These are phyloP conservation scores for Pongo pygmaeus DNA, from an alignment of 2,113 vertebrate genomes.

Conservation along the genomic window DNA sequence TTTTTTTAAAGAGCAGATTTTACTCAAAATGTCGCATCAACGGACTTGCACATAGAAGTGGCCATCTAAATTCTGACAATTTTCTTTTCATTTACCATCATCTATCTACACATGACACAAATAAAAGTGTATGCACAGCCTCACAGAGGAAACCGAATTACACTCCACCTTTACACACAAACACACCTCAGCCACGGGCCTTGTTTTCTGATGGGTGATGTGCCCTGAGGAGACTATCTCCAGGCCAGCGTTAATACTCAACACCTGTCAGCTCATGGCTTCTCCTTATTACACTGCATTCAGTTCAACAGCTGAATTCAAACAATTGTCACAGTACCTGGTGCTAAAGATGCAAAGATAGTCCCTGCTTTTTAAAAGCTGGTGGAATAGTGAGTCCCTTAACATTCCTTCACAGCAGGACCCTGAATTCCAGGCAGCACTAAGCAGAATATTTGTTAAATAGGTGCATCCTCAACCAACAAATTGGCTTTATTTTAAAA, in stretches of 20 bases:
- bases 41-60: background rate
- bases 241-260: too few species aligned
- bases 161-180: background rate
- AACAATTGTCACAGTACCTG: background rate
- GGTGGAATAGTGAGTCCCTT: background rate
- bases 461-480: background rate
- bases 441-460: background rate
- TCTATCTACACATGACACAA: background rate
- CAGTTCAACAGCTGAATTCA: background rate
- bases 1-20: background rate
- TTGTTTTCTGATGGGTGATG: fast-evolving
- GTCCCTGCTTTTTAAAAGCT: background rate
- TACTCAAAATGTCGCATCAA: background rate
- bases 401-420: background rate
- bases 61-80: background rate
- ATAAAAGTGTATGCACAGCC: background rate
- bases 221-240: fast-evolving
- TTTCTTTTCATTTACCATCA: background rate
- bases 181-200: fast-evolving
- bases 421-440: background rate
- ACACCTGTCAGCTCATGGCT: fast-evolving
- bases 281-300: background rate
- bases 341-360: background rate
- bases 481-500: background rate
- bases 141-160: background rate